A percentile compares a stretch with the other conserved stretches of the same genome.
Conservation (phyloP, 2,888 invertebrate species). For the Macropis europaea region DNA sequence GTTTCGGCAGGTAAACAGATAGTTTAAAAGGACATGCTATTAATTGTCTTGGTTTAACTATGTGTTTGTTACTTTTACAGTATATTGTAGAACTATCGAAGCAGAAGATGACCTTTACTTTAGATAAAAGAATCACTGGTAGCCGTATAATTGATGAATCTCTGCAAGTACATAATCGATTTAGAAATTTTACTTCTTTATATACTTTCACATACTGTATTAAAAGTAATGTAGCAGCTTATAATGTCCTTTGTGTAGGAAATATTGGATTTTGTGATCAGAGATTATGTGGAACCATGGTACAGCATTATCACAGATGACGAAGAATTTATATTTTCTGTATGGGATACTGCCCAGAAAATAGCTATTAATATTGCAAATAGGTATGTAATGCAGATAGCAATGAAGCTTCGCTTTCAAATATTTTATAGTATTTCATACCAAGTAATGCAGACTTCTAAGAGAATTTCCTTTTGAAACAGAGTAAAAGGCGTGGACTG, state of each 20-base stretch:
- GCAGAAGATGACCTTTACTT: slow-evolving; percentile 77
- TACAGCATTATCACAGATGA: slow-evolving; percentile 86
- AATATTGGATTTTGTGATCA: slow-evolving; percentile 89
- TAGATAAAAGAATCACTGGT: slow-evolving; percentile 87
- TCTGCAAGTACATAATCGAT: slow-evolving; percentile 82
- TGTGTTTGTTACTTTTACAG: slow-evolving; percentile 47
- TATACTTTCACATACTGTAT: background rate
- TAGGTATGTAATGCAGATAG: slow-evolving; percentile 75
- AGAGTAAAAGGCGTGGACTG: slow-evolving; percentile 93
- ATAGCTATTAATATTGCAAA: slow-evolving; percentile 85
- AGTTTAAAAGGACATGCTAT: background rate
- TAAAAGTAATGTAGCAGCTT: slow-evolving; percentile 15
- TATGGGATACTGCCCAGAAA: slow-evolving; percentile 86
- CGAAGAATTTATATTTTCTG: slow-evolving; percentile 87
- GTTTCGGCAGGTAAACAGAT: slow-evolving; percentile 70
- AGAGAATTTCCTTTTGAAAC: background rate
- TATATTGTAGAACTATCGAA: slow-evolving; percentile 71
- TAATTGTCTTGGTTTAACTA: background rate
- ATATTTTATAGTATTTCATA: too few species aligned
- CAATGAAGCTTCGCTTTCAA: fast-evolving
- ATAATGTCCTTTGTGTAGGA: slow-evolving; percentile 78
- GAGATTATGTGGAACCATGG: slow-evolving; percentile 91
- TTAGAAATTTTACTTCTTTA: slow-evolving; percentile 27
- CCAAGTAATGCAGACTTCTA: background rate
- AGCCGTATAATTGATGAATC: slow-evolving; percentile 93